Evolutionary conservation across 2,113 vertebrate species (phyloP), one percentile per base, ranked within the genome.

Genomic region (Oncorhynchus kisutch): DNA sequence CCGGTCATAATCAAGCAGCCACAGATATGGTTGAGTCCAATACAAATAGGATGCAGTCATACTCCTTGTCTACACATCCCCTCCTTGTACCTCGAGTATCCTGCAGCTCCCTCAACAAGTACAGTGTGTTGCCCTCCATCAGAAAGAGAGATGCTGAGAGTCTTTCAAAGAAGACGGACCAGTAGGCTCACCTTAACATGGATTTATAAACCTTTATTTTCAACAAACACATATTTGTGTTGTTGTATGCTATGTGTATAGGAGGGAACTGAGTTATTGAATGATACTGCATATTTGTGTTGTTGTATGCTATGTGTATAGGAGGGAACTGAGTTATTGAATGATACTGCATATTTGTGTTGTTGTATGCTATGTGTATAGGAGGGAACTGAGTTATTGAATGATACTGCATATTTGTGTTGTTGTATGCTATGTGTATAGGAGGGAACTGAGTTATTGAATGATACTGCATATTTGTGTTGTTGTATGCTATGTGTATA

Each of bases 71-170:
- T 7, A 54, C 48, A 13, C 48, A 49, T 27, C 34, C 70, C 3
- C 18, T 49, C 60, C 34, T 49, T 8, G 22, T 71, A 18, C 57
- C 67, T n/a, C 27, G 20, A 11, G 29, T 39, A 2, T 29, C 72
- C 11, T 5, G 34, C n/a, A 74, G 24, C 67, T n/a, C 67, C 5
- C 59, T 78, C 2, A 82, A 71, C 62, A 75, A 27, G 51, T 78
- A 78, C 68, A 24, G 49, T 18, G 60, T 74, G 13, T 51, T 81
- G 14, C 80, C 75, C 14, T 81, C 75, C 49, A 78, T 78, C 31
- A 60, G 59, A 51, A 34, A 39, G 14, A 31, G 20, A 13, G 24
- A 39, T 65, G 29, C 45, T 45, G n/a, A 74, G 31, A 69, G 2
- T 8, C 71, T 51, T 14, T 22, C 68, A 12, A 16, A 45, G 25